Base-by-base conservation (phyloP, 2,113 vertebrate species). In the Verasper variegatus region DNA sequence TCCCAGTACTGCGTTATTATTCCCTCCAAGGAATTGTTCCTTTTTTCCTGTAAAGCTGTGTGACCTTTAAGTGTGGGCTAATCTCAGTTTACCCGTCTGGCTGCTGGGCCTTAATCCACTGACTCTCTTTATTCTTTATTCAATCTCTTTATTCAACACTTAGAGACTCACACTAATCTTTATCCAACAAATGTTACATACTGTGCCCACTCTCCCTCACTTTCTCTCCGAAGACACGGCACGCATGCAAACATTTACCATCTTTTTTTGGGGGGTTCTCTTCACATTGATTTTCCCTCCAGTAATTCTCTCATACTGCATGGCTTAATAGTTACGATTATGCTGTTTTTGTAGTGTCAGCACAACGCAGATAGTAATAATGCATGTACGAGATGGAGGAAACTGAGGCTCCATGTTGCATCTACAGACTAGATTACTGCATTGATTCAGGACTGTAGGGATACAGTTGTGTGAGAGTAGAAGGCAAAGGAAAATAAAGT, bases 141-240 rank as follows among this genome's bases (percentile, higher is more conserved):
- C 82, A 90, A 59, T 86, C 74, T 88, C 89, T 88, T 87, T 81
- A 91, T 87, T 91, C 78, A 74, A 74, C 83, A 83, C 75, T 81
- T 58, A 75, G 61, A 80, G 62, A 77, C 68, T 66, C 59, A 58
- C 21, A 64, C 64, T 82, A 85, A 86, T 83, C 86, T 88, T 85
- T 73, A 69, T 74, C 75, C 81, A 66, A 76, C 78, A 71, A 84
- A 75, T 79, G 69, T 77, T 75, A 86, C 81, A 72, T 61, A 69
- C 61, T 35, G 2, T 42, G 68, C 31, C 27, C 21, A 47, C 59
- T 47, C 55, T 47, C 21, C 51, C 57, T 62, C 40, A 11, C 0
- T 31, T 7, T 7, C 31, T 31, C 31, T 31, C 31, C 31, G 31
- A 71, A 75, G 20, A 26, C 56, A 68, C 21, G 21, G 8, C 55